These are phyloP conservation scores for Lophura nycthemera DNA, from an alignment of 2,113 vertebrate genomes.

Conservation along the genomic window DNA sequence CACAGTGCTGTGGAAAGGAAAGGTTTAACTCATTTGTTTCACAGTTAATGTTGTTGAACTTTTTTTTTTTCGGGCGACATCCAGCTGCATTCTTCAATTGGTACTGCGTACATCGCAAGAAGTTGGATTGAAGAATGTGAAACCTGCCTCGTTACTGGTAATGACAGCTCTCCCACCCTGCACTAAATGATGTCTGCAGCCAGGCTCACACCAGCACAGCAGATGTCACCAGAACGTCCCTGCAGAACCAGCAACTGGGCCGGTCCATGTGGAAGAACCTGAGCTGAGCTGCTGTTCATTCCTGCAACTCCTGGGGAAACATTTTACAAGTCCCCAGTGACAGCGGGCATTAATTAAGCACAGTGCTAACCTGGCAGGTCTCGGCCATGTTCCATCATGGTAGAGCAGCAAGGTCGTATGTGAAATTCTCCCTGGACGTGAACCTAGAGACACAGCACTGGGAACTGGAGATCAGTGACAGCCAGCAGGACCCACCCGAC, in stretches of 20 bases:
- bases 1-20: background rate
- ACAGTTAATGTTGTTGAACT: rapidly evolving
- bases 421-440: background rate
- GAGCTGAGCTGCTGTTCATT: background rate
- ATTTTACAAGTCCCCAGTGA: background rate
- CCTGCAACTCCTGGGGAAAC: slow-evolving; percentile 21
- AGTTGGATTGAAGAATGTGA: background rate
- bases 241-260: background rate
- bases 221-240: background rate
- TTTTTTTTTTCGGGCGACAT: background rate
- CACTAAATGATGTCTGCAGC: background rate
- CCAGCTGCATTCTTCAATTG: background rate
- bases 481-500: background rate
- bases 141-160: rapidly evolving
- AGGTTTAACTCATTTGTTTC: background rate
- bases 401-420: background rate
- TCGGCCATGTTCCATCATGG: background rate
- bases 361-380: background rate
- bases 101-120: rapidly evolving
- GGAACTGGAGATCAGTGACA: background rate
- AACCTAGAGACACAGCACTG: background rate
- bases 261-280: background rate
- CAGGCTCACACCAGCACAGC: background rate
- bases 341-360: background rate
- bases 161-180: background rate